Evolutionary conservation across 2,113 vertebrate genomes (phyloP).

Genomic region (Ciconia boyciana): DNA sequence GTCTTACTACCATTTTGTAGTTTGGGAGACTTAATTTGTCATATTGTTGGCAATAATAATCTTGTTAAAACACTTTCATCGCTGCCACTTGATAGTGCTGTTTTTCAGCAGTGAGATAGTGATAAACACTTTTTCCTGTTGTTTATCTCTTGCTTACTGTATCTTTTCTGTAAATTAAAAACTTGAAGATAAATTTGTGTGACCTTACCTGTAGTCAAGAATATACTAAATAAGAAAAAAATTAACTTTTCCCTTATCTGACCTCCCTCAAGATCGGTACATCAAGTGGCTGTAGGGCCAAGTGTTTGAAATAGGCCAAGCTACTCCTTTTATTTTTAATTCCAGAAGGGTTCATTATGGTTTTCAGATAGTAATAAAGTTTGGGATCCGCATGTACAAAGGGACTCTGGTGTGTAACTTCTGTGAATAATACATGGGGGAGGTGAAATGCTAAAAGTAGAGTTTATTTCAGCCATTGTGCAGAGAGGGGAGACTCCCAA

Average conservation of each 20-base stretch:
- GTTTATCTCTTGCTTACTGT: not conserved
- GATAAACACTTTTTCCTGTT: not conserved
- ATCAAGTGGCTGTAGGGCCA: not conserved
- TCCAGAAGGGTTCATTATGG: not conserved
- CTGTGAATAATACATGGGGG: not conserved
- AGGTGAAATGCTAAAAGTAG: not conserved
- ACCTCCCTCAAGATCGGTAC: not conserved
- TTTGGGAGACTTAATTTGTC: slow-evolving; percentile 11
- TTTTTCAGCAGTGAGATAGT: not conserved
- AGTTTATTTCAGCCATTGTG: not conserved
- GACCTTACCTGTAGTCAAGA: not conserved
- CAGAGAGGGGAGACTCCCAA: not conserved
- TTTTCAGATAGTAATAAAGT: not conserved
- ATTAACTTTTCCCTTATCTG: not conserved
- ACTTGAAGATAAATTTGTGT: not conserved
- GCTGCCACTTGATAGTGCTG: not conserved
- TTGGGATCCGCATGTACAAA: not conserved
- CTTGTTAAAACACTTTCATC: not conserved
- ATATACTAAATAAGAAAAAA: not conserved
- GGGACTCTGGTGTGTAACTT: not conserved
- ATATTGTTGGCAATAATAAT: slow-evolving; percentile 17
- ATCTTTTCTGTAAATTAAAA: not conserved
- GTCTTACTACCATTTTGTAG: not conserved
- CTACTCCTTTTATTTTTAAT: not conserved
- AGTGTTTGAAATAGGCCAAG: not conserved